These are phyloP conservation scores for Chrysocyon brachyurus DNA, from an alignment of 2,797 vertebrate genomes.

Conservation along the genomic window DNA sequence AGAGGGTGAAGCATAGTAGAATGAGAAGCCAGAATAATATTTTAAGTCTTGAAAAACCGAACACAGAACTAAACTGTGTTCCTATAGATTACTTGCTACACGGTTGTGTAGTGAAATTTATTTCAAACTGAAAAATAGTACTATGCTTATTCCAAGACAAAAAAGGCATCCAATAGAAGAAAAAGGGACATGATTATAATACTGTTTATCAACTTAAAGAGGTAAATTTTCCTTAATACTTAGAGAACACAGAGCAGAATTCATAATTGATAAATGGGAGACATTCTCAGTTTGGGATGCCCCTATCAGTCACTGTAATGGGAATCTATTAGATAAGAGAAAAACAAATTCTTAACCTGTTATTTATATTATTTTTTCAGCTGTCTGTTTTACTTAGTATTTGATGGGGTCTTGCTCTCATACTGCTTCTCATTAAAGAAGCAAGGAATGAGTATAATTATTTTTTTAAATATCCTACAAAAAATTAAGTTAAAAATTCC, in stretches of 20 bases:
- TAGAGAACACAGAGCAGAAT: not conserved
- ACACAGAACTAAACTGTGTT: not conserved
- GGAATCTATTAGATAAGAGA: constrained; percentile 10
- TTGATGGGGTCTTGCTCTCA: not conserved
- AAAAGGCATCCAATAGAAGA: not conserved
- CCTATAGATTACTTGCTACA: not conserved
- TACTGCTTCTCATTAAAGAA: not conserved
- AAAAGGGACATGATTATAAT: not conserved
- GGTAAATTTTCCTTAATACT: not conserved
- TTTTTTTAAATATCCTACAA: constrained; percentile 49
- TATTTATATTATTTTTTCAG: not conserved
- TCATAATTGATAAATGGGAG: not conserved
- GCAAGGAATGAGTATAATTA: not conserved
- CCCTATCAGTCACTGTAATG: not conserved
- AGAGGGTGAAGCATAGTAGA: not conserved
- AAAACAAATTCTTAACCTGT: constrained; percentile 2
- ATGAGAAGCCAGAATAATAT: not conserved
- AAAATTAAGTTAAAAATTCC: not conserved
- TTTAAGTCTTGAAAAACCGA: constrained; percentile 44
- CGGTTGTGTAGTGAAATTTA: not conserved
- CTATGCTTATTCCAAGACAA: not conserved
- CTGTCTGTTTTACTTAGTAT: constrained; percentile 27
- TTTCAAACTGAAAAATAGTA: constrained; percentile 38
- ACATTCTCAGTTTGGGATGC: not conserved
- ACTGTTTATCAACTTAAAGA: constrained; percentile 22